Percentiles rank a stretch among this genome's conserved stretches.
phyloP scores from a whole-genome alignment of 2,797 vertebrate species.

The Bradypodion pumilum region DNA sequence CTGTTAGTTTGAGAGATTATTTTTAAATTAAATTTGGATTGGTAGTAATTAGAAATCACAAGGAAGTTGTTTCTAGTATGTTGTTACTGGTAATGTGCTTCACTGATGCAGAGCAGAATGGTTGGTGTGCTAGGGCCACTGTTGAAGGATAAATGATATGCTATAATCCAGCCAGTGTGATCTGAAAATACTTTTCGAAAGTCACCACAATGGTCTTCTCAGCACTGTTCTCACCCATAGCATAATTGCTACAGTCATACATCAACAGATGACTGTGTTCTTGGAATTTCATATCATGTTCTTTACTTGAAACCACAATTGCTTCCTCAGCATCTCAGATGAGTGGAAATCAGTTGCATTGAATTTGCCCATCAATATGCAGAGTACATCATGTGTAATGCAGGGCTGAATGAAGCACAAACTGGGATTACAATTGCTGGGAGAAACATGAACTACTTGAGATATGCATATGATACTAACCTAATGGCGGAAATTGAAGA shows the following conservation, averaged over 20 bases:
- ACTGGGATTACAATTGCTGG: too few relatives aligned
- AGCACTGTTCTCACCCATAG: neutral
- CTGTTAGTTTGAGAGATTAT: too few relatives aligned
- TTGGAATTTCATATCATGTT: too few relatives aligned
- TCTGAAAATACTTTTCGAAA: neutral
- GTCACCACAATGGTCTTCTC: neutral
- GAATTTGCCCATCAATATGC: too few relatives aligned
- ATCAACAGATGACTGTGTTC: neutral
- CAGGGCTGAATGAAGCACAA: too few relatives aligned
- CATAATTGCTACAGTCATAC: neutral
- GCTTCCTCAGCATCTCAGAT: too few relatives aligned
- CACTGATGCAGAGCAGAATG: neutral
- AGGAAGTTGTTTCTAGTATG: neutral
- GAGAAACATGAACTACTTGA: too few relatives aligned
- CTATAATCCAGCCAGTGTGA: neutral
- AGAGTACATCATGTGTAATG: too few relatives aligned
- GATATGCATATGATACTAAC: too few relatives aligned
- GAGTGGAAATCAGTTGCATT: too few relatives aligned
- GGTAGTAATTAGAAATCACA: neutral
- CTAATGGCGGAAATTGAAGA: too few relatives aligned
- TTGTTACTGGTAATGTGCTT: neutral
- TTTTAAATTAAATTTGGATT: too few relatives aligned
- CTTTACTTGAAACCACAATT: neutral
- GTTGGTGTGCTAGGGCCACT: neutral
- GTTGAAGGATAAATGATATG: neutral